These are phyloP conservation scores for Pyrgus malvae DNA, from an alignment of 2,888 invertebrate genomes.

Conservation along the genomic window DNA sequence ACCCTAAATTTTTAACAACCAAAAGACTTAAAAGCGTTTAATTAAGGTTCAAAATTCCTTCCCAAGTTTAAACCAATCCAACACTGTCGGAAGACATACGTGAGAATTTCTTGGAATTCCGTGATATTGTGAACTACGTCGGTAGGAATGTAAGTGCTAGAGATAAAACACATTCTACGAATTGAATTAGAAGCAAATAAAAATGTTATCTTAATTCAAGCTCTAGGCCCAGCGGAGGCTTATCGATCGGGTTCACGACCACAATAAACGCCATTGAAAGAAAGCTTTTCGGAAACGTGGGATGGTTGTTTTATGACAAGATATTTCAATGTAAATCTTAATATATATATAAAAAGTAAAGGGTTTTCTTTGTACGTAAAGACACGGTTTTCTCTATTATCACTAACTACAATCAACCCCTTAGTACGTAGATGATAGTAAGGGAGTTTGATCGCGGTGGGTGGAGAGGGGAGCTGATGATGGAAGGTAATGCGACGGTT, in stretches of 20 bases:
- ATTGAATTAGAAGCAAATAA: conserved; percentile 67
- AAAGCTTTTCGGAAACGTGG: conserved; percentile 41
- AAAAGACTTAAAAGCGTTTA: too few species aligned
- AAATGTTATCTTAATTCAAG: conserved; percentile 71
- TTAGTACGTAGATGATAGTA: too few species aligned
- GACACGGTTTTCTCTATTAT: too few species aligned
- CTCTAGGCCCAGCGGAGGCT: conserved; percentile 43
- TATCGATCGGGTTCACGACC: conserved; percentile 53
- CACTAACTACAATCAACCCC: too few species aligned
- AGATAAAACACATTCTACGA: conserved; percentile 41
- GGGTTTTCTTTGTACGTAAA: too few species aligned
- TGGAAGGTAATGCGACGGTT: too few species aligned
- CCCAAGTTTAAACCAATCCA: neutral
- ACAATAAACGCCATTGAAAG: conserved; percentile 50
- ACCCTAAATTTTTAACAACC: too few species aligned
- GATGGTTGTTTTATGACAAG: conserved; percentile 19
- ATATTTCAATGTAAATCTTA: too few species aligned
- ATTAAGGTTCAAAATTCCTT: too few species aligned
- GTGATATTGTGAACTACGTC: conserved; percentile 19
- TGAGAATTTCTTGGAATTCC: conserved; percentile 7
- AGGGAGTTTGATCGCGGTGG: too few species aligned
- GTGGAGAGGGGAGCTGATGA: too few species aligned
- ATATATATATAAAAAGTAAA: too few species aligned
- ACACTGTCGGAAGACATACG: neutral
- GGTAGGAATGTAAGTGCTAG: conserved; percentile 26